phyloP scores from a whole-genome alignment of 2,113 vertebrate genomes.

The Pitta sordida region DNA sequence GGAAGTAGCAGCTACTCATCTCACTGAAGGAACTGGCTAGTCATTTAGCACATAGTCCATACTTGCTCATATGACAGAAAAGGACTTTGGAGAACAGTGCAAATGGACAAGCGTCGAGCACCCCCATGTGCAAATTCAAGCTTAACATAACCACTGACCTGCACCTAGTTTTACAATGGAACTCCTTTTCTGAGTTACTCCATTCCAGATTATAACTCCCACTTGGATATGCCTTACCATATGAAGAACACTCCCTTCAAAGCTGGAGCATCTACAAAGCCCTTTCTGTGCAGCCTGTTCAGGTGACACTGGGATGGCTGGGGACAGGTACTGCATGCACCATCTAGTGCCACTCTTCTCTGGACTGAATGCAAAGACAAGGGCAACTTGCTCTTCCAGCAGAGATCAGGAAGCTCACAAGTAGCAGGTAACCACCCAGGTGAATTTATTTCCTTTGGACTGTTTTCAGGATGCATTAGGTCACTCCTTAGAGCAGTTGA shows the following conservation, averaged over 20 bases:
- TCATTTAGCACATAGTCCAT: neutral
- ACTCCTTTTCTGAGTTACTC: neutral
- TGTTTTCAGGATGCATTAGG: neutral
- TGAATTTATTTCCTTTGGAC: neutral
- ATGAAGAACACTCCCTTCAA: neutral
- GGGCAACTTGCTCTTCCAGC: neutral
- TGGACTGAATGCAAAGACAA: neutral
- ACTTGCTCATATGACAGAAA: neutral
- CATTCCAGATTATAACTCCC: rapidly evolving
- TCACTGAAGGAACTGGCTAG: neutral
- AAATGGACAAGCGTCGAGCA: neutral
- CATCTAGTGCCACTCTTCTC: neutral
- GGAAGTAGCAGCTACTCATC: neutral
- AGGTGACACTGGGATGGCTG: too few relatives aligned
- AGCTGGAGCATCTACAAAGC: neutral
- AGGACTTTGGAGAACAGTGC: neutral
- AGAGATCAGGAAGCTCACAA: neutral
- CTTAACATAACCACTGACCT: neutral
- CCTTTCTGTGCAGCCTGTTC: neutral
- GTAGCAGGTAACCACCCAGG: neutral
- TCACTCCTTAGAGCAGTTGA: neutral
- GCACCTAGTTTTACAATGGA: neutral
- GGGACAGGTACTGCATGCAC: too few relatives aligned
- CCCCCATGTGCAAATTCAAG: neutral
- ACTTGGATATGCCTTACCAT: neutral